Percentiles rank a stretch among this genome's conserved stretches.
Conservation (phyloP, 2,113 vertebrate species). For the Syrrhaptes paradoxus region DNA sequence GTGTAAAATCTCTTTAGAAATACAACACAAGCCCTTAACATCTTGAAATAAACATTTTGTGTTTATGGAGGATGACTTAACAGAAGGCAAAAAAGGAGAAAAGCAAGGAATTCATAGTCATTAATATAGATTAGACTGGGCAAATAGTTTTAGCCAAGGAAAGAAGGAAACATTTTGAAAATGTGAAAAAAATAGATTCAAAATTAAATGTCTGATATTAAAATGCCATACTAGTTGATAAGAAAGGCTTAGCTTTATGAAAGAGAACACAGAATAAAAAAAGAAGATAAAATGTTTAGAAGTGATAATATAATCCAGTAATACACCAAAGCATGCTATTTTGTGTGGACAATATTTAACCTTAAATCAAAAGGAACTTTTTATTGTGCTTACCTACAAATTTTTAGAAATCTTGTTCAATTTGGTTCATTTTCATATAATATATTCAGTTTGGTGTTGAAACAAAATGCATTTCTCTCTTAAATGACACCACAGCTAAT, state of each 20-base stretch:
- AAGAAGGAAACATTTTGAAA: not conserved
- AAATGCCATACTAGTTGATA: not conserved
- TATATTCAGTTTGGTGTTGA: not conserved
- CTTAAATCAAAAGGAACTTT: not conserved
- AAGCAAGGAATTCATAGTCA: not conserved
- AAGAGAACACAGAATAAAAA: not conserved
- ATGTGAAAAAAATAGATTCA: not conserved
- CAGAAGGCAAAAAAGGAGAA: not conserved
- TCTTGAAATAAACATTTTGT: not conserved
- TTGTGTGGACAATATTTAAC: not conserved
- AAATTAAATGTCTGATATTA: not conserved
- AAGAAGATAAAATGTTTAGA: not conserved
- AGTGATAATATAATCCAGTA: not conserved
- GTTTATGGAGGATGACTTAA: not conserved
- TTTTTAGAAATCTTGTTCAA: not conserved
- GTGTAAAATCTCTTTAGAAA: not conserved
- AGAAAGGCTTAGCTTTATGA: not conserved
- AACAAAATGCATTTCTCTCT: not conserved
- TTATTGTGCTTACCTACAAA: not conserved
- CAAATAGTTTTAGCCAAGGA: not conserved
- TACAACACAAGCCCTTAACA: not conserved
- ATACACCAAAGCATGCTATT: not conserved
- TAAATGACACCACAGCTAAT: not conserved
- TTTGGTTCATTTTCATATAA: not conserved
- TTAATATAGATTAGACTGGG: not conserved